Percentiles rank a stretch among this genome's conserved stretches.
Conservation (phyloP, 2,797 vertebrate genomes). For the Peromyscus nudipes region DNA sequence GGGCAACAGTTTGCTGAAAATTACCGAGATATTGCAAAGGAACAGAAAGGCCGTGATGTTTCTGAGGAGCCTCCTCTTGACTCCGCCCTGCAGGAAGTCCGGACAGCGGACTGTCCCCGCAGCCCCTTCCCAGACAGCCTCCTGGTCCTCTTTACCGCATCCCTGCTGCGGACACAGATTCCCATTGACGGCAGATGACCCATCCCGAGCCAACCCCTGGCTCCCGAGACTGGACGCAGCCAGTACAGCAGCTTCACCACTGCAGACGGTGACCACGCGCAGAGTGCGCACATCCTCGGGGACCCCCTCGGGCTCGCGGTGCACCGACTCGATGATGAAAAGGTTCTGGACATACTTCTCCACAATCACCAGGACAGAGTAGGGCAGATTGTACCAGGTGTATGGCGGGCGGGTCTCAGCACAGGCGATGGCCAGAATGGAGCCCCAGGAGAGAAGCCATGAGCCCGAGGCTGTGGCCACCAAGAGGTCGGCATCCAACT, state of each 20-base stretch:
- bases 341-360: conserved; percentile 98
- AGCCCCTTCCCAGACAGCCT: conserved; percentile 74
- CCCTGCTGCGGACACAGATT: conserved; percentile 59
- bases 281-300: conserved; percentile 84
- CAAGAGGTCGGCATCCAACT: conserved; percentile 94
- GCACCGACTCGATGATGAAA: conserved; percentile 96
- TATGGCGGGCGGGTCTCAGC: conserved; percentile 89
- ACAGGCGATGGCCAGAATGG: conserved; percentile 92
- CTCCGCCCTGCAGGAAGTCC: conserved; percentile 54
- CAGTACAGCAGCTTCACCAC: conserved; percentile 79
- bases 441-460: conserved; percentile 98
- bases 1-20: conserved; percentile 26
- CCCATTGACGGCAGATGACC: conserved; percentile 39
- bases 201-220: conserved; percentile 82
- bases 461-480: conserved; percentile 95
- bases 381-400: conserved; percentile 94
- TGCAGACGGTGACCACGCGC: conserved; percentile 92
- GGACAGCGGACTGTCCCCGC: neutral
- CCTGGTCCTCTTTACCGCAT: conserved; percentile 70
- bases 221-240: conserved; percentile 89
- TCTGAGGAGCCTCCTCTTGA: conserved; percentile 93
- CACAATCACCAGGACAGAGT: conserved; percentile 93
- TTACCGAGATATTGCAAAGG: conserved; percentile 98
- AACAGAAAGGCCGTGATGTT: conserved; percentile 95
- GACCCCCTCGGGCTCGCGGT: conserved; percentile 89